These are phyloP conservation scores for Phaonia tiefii DNA, from an alignment of 2,888 invertebrate species.

Conservation along the genomic window DNA sequence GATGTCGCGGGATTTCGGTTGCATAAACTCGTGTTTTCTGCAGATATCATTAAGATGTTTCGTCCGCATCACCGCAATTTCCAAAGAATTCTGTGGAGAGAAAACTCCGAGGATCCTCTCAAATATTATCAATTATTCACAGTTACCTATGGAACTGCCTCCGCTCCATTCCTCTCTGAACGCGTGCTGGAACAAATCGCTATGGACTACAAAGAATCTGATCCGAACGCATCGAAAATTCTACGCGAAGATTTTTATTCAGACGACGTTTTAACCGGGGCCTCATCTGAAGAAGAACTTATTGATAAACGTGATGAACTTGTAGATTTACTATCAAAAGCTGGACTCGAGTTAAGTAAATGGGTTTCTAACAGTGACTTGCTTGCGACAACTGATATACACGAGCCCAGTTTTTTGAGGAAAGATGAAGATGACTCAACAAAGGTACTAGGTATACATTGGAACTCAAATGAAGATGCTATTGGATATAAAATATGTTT, in stretches of 20 bases:
- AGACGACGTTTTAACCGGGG: constrained; percentile 63
- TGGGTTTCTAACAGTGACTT: constrained; percentile 21
- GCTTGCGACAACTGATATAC: background rate
- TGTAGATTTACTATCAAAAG: background rate
- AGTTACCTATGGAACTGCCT: constrained; percentile 64
- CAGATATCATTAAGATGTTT: constrained; percentile 47
- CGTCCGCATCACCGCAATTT: constrained; percentile 54
- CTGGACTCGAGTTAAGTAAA: constrained; percentile 17
- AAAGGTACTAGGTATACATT: constrained; percentile 34
- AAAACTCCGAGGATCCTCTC: background rate
- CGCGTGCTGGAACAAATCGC: constrained; percentile 61
- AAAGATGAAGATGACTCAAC: constrained; percentile 5
- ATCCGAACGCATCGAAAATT: constrained; percentile 50
- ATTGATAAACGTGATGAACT: background rate
- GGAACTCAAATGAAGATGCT: constrained; percentile 1
- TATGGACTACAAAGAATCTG: constrained; percentile 33
- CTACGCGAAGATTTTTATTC: constrained; percentile 62
- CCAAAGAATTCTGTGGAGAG: constrained; percentile 59
- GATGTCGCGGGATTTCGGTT: constrained; percentile 40
- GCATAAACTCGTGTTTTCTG: constrained; percentile 35
- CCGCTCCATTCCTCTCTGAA: constrained; percentile 58
- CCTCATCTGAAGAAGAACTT: constrained; percentile 40
- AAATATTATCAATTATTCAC: constrained; percentile 58
- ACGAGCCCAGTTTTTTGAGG: background rate
- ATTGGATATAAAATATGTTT: constrained; percentile 8